Percentiles rank a stretch among this genome's conserved stretches.
phyloP scores from a whole-genome alignment of 2,797 vertebrate species.

The Pristis pectinata region DNA sequence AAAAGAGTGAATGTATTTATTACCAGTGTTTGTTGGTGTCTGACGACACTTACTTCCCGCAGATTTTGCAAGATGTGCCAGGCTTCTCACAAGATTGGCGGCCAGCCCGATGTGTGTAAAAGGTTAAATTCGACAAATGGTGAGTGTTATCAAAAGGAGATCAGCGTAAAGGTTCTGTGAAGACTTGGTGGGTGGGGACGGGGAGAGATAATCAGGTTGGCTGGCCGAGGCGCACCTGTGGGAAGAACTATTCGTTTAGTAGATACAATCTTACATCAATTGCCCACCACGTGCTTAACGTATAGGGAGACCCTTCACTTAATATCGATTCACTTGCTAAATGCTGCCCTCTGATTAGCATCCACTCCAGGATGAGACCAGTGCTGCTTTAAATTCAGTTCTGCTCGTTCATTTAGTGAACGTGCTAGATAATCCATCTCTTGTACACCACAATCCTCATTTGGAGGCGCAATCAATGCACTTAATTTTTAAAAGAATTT shows the following conservation, averaged over 20 bases:
- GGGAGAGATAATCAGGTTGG: background rate
- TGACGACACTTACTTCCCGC: conserved; percentile 34
- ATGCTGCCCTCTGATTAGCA: background rate
- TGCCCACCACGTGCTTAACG: background rate
- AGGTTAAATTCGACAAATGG: conserved; percentile 57
- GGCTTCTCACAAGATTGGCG: conserved; percentile 85
- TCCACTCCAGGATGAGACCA: background rate
- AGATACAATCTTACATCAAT: background rate
- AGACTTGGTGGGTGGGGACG: too few species aligned
- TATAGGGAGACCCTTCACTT: too few species aligned
- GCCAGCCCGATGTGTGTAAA: conserved; percentile 81
- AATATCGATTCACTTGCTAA: background rate
- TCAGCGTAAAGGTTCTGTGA: background rate
- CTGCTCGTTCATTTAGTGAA: background rate
- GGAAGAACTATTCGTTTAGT: background rate
- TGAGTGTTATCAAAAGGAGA: background rate
- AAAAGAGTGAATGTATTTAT: background rate
- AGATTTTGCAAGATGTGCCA: conserved; percentile 92
- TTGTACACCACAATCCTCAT: background rate
- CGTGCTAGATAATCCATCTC: background rate
- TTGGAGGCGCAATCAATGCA: background rate
- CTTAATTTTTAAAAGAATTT: background rate
- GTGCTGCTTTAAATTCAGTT: background rate
- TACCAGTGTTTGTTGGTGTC: background rate
- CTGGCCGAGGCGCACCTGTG: too few species aligned